These are phyloP conservation scores for Listrodromus nycthemerus DNA, from an alignment of 2,888 invertebrate species.

Conservation along the genomic window DNA sequence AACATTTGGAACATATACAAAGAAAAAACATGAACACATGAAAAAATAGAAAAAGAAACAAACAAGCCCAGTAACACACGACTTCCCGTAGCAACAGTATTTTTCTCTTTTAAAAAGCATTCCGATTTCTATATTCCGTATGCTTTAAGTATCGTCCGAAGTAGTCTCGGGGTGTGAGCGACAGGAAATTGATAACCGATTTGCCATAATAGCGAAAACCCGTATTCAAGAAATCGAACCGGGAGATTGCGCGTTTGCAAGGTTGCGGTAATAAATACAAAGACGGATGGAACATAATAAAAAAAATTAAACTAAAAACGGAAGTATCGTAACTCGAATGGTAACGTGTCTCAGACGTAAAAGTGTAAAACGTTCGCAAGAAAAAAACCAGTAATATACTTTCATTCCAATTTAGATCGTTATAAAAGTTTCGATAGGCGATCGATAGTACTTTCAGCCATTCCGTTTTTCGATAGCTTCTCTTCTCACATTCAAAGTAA, in stretches of 20 bases:
- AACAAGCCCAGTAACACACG: slow-evolving; percentile 67
- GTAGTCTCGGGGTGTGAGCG: slow-evolving; percentile 56
- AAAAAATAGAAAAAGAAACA: slow-evolving; percentile 14
- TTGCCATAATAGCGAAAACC: slow-evolving; percentile 46
- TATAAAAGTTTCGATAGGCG: neutral
- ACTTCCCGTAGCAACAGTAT: slow-evolving; percentile 77
- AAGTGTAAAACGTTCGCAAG: slow-evolving; percentile 22
- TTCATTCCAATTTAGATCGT: slow-evolving; percentile 3
- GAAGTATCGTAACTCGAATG: slow-evolving; percentile 16
- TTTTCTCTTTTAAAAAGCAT: slow-evolving; percentile 77
- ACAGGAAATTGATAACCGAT: slow-evolving; percentile 44
- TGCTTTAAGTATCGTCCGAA: slow-evolving; percentile 66
- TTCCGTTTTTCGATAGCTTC: neutral
- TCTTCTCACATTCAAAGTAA: neutral
- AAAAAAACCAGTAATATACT: neutral
- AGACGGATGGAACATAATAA: neutral
- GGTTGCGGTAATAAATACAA: slow-evolving; percentile 17
- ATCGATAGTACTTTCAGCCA: neutral
- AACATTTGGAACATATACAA: slow-evolving; percentile 40
- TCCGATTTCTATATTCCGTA: slow-evolving; percentile 77
- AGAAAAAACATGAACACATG: slow-evolving; percentile 19
- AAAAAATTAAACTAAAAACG: slow-evolving; percentile 16
- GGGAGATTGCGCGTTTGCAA: slow-evolving; percentile 41
- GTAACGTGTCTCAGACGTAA: slow-evolving; percentile 19
- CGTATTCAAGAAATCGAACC: slow-evolving; percentile 7